These are phyloP conservation scores for Himalopsyche japonica DNA, from an alignment of 2,888 invertebrate genomes.

Conservation along the genomic window DNA sequence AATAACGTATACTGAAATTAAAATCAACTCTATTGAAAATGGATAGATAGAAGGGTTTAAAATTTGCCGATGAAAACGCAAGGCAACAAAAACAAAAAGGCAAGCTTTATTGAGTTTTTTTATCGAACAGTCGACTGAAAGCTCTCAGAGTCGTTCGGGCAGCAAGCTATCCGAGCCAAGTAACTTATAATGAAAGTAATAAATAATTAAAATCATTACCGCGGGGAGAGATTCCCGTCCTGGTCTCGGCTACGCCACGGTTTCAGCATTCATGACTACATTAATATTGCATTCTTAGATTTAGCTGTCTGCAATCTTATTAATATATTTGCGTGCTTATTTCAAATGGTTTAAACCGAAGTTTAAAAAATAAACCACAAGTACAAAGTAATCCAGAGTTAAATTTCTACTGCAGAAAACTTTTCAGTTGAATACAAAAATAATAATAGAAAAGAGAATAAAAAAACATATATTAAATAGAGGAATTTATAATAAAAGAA, in stretches of 20 bases:
- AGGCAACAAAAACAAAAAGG: too few relatives aligned
- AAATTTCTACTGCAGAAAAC: too few relatives aligned
- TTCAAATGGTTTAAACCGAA: neutral
- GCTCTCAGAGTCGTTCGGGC: neutral
- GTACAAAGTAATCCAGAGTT: too few relatives aligned
- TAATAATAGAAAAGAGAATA: too few relatives aligned
- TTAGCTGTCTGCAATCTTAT: slow-evolving; percentile 3
- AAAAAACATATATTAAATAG: too few relatives aligned
- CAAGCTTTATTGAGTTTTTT: neutral
- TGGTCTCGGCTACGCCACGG: neutral
- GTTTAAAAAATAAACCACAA: too few relatives aligned
- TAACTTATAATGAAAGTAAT: slow-evolving; percentile 32
- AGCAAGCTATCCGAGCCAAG: neutral
- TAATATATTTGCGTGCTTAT: neutral
- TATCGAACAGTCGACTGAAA: neutral
- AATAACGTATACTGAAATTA: too few relatives aligned
- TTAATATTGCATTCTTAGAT: slow-evolving; percentile 31
- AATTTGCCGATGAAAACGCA: neutral
- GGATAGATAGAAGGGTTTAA: too few relatives aligned
- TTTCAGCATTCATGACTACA: slow-evolving; percentile 36
- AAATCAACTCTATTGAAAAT: too few relatives aligned
- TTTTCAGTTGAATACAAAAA: too few relatives aligned
- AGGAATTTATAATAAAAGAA: too few relatives aligned
- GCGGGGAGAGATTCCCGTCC: neutral
- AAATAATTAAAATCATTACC: slow-evolving; percentile 32